These are phyloP conservation scores for Malacoraja senta DNA, from an alignment of 2,797 vertebrate species.

Conservation along the genomic window DNA sequence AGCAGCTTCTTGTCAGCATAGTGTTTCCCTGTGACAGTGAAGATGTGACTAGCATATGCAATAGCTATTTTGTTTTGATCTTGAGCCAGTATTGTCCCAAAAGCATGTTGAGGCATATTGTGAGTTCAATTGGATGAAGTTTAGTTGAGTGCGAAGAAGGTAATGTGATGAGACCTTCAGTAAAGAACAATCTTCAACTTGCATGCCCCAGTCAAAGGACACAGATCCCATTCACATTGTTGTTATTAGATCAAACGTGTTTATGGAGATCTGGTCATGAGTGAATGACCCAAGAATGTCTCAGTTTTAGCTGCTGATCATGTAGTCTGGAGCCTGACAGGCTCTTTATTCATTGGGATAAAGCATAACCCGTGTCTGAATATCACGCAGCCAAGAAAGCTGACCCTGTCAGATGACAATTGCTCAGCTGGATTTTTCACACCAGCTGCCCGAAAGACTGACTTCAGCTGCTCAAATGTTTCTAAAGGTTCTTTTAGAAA, in stretches of 20 bases:
- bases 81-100: not conserved
- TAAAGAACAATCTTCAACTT: not conserved
- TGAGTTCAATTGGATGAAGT: slow-evolving; percentile 1
- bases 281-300: not conserved
- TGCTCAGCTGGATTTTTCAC: not conserved
- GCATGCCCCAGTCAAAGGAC: not conserved
- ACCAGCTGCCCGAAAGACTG: not conserved
- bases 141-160: not conserved
- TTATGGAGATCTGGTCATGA: not conserved
- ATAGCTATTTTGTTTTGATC: not conserved
- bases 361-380: not conserved
- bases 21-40: slow-evolving; percentile 25
- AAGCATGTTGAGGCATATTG: not conserved
- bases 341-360: not conserved
- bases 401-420: not conserved
- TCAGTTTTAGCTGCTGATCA: not conserved
- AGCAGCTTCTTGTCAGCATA: slow-evolving; percentile 16
- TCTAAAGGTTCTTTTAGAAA: not conserved
- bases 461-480: not conserved
- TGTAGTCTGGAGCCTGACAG: not conserved
- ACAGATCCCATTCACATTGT: not conserved
- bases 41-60: not conserved
- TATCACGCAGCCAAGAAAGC: not conserved
- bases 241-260: not conserved
- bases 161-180: not conserved